phyloP scores from a whole-genome alignment of 2,888 invertebrate genomes.

The Cantharis rustica region DNA sequence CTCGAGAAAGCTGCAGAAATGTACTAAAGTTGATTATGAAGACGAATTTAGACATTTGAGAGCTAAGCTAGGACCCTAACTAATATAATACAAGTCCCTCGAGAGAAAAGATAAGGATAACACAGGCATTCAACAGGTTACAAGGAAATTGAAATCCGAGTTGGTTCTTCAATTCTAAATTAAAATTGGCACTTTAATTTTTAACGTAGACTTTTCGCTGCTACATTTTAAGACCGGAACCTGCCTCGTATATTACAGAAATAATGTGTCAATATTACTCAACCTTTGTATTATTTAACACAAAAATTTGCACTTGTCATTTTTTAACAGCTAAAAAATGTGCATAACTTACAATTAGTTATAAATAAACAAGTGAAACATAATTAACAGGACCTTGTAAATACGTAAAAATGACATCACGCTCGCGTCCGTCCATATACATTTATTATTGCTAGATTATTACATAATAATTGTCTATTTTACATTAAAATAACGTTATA shows the following conservation, averaged over 20 bases:
- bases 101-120: neutral
- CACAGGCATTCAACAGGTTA: neutral
- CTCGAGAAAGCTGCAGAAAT: neutral
- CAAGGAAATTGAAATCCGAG: neutral
- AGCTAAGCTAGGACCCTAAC: neutral
- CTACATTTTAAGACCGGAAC: neutral
- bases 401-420: constrained; percentile 26
- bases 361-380: constrained; percentile 27
- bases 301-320: neutral
- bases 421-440: constrained; percentile 5
- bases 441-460: constrained; percentile 17
- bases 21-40: neutral
- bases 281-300: neutral
- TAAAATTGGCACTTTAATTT: neutral
- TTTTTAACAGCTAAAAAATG: constrained; percentile 1
- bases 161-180: neutral
- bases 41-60: neutral
- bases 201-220: neutral
- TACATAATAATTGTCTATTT: constrained; percentile 18
- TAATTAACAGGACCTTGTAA: constrained; percentile 27
- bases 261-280: neutral
- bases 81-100: neutral
- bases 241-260: neutral
- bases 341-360: constrained; percentile 6
- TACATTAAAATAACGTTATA: neutral